These are phyloP conservation scores for Malacosoma neustria DNA, from an alignment of 2,888 invertebrate genomes.

Conservation along the genomic window DNA sequence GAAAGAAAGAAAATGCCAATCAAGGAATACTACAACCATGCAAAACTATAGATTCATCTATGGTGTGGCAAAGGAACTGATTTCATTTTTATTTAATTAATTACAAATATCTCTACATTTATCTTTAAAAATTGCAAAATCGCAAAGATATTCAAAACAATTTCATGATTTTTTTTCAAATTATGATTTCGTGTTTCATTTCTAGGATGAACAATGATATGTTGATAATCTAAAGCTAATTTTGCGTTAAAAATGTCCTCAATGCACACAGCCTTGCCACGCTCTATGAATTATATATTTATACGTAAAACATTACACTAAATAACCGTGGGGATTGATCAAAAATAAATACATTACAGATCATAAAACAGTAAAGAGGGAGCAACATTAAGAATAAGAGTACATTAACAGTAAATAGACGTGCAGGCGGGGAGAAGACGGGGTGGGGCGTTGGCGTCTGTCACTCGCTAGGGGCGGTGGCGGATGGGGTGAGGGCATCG, in stretches of 20 bases:
- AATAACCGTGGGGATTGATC: conserved; percentile 68
- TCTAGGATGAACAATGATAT: conserved; percentile 69
- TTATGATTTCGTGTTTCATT: conserved; percentile 62
- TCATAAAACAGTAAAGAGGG: conserved; percentile 68
- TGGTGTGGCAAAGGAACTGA: conserved; percentile 75
- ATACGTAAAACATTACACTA: conserved; percentile 66
- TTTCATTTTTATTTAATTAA: conserved; percentile 53
- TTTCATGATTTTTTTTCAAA: conserved; percentile 39
- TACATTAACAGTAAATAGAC: conserved; percentile 61
- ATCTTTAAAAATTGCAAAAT: conserved; percentile 43
- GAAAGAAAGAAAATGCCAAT: conserved; percentile 38
- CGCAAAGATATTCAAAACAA: conserved; percentile 52
- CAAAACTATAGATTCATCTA: conserved; percentile 62
- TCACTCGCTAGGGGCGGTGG: conserved; percentile 10
- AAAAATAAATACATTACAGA: conserved; percentile 65
- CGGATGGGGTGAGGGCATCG: conserved; percentile 22
- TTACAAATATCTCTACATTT: conserved; percentile 54
- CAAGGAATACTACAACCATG: conserved; percentile 51
- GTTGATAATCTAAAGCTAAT: conserved; percentile 60
- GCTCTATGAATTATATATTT: conserved; percentile 72
- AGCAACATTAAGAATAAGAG: conserved; percentile 63
- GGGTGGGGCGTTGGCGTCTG: conserved; percentile 14
- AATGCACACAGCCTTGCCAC: conserved; percentile 84
- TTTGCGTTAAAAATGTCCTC: conserved; percentile 74
- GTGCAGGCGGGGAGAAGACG: conserved; percentile 55